Evolutionary conservation across 2,888 invertebrate genomes (phyloP).

Genomic region (Polymixis flavicincta): DNA sequence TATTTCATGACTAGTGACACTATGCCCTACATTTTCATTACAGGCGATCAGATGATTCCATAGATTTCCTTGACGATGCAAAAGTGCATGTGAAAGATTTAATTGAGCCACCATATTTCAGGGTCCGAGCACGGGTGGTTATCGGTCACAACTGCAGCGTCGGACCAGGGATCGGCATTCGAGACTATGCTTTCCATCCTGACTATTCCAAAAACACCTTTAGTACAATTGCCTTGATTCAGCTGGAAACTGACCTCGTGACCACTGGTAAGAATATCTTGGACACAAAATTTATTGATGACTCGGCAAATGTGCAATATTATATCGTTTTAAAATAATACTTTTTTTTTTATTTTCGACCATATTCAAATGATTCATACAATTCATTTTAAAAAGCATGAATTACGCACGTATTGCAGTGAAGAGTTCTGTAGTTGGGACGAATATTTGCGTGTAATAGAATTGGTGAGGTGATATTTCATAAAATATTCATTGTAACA

Average conservation of each 20-base stretch:
- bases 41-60: background rate
- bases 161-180: conserved; percentile 58
- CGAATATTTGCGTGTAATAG: background rate
- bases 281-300: background rate
- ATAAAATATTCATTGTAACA: background rate
- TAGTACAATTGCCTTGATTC: conserved; percentile 72
- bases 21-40: background rate
- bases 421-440: background rate
- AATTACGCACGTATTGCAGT: background rate
- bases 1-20: background rate
- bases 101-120: conserved; percentile 33
- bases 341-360: background rate
- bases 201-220: conserved; percentile 66
- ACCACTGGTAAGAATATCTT: conserved; percentile 30
- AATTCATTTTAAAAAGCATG: background rate
- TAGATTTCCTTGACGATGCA: background rate
- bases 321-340: background rate
- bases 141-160: conserved; percentile 70
- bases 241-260: conserved; percentile 66
- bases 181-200: conserved; percentile 73
- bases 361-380: background rate
- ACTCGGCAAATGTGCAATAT: background rate
- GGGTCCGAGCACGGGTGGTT: conserved; percentile 66
- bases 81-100: background rate
- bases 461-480: too few species aligned